Conservation (phyloP, 2,888 invertebrate species). For the Drosophila maculinotata region DNA sequence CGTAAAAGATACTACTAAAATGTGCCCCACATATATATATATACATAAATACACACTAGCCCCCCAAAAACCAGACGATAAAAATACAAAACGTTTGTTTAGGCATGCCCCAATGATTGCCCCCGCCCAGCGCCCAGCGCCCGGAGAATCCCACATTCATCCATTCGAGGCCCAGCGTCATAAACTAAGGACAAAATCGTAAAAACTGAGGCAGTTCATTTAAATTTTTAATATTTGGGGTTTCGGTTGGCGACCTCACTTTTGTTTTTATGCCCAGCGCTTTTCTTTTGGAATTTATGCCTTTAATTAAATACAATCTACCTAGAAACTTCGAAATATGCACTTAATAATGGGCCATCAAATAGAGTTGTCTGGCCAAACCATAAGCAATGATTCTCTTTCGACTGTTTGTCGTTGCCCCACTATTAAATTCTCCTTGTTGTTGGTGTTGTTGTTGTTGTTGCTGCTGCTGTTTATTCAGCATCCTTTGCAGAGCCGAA, state of each 20-base stretch:
- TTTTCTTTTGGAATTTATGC: conserved; percentile 75
- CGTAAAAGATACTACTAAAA: conserved; percentile 80
- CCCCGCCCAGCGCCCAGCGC: neutral
- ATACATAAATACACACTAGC: no score
- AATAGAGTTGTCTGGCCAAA: conserved; percentile 42
- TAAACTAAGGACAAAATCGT: conserved; percentile 80
- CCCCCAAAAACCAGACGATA: conserved; percentile 58
- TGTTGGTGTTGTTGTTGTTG: conserved; percentile 11
- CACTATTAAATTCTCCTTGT: conserved; percentile 8
- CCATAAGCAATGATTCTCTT: conserved; percentile 45
- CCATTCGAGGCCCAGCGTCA: conserved; percentile 50
- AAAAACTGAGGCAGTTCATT: conserved; percentile 81
- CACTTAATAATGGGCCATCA: conserved; percentile 66
- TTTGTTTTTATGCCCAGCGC: conserved; percentile 68
- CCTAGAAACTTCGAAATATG: conserved; percentile 49
- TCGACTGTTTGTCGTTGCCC: conserved; percentile 18
- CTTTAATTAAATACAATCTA: conserved; percentile 79
- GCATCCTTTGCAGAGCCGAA: conserved; percentile 57
- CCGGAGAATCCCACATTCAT: conserved; percentile 32
- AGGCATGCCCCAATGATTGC: conserved; percentile 63
- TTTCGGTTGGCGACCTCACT: conserved; percentile 58
- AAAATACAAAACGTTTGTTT: conserved; percentile 79
- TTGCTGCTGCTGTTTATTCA: conserved; percentile 55
- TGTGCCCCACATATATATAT: no score
- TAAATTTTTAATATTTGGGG: conserved; percentile 81